Evolutionary conservation across 2,113 vertebrate genomes (phyloP), one percentile per base, ranked within the genome.

Genomic region (Lynx canadensis): DNA sequence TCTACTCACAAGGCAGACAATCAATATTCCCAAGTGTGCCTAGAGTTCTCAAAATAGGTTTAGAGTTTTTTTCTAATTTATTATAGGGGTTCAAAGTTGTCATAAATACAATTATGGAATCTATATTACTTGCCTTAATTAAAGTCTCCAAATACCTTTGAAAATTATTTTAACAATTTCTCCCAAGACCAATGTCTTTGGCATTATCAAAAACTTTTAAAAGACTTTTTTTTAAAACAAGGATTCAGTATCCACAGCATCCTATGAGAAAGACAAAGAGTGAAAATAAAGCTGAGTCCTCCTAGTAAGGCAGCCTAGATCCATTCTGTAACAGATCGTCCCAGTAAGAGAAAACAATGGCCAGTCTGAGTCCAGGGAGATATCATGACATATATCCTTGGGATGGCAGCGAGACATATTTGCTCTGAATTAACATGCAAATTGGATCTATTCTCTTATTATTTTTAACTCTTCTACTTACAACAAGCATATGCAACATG

Each of bases 201-300:
- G 41, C 25, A 91, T 65, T 73, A 84, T 48, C 66, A 73, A 66
- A 81, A 85, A 65, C 31, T 82, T 88, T 71, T 71, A 7, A 66
- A 79, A 79, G 23, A 57, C 13, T 65, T 78, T 79, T 79, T 57
- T 9, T 52, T 33, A 25, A 87, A 68, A 11, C 4, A 78, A 84
- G 31, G 31, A 89, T 7, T 78, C 84, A 86, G 12, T 52, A 68
- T 73, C 18, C 41, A 78, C 21, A 94, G 10, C 90, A 81, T 71
- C 71, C 55, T 63, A 57, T 33, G 66, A 76, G 27, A 94, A 91
- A 78, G 45, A 41, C 50, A 81, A 94, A 94, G 65, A 89, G 94
- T 97, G 90, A 96, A 94, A 96, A 87, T 83, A 71, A 94, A 91
- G 23, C 25, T 74, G 66, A 93, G 15, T 50, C 12, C 50, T 93